These are phyloP conservation scores for Chironomus tentans DNA, from an alignment of 2,888 invertebrate genomes.

Conservation along the genomic window DNA sequence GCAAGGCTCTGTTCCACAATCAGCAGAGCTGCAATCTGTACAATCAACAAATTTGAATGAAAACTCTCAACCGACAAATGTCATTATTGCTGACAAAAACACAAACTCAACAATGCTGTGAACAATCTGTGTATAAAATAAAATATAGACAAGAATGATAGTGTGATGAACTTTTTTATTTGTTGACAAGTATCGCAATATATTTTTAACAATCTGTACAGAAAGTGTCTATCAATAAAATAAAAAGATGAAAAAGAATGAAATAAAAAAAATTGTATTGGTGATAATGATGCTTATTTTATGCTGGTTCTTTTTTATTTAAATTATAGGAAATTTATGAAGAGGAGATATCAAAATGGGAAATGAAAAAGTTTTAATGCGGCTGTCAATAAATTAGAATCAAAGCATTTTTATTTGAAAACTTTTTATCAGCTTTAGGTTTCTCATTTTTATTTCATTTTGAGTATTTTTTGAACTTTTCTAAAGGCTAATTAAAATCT, in stretches of 20 bases:
- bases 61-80: not conserved
- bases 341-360: not conserved
- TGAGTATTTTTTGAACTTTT: no score
- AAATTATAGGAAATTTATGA: not conserved
- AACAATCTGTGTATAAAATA: not conserved
- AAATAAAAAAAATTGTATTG: not conserved
- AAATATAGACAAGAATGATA: not conserved
- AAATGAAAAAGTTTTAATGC: not conserved
- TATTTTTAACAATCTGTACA: slow-evolving; percentile 14
- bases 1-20: slow-evolving; percentile 13
- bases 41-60: not conserved
- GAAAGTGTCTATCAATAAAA: slow-evolving; percentile 19
- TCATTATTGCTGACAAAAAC: slow-evolving; percentile 21
- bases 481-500: no score
- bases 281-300: no score
- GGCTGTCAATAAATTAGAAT: not conserved
- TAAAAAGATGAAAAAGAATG: not conserved
- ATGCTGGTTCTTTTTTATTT: no score
- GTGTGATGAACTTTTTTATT: slow-evolving; percentile 25
- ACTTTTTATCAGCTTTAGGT: not conserved
- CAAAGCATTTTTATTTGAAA: not conserved
- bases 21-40: slow-evolving; percentile 17
- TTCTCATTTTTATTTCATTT: no score
- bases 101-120: slow-evolving; percentile 25
- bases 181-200: slow-evolving; percentile 26